phyloP scores from a whole-genome alignment of 2,888 invertebrate species.

The Eugnorisma glareosa region DNA sequence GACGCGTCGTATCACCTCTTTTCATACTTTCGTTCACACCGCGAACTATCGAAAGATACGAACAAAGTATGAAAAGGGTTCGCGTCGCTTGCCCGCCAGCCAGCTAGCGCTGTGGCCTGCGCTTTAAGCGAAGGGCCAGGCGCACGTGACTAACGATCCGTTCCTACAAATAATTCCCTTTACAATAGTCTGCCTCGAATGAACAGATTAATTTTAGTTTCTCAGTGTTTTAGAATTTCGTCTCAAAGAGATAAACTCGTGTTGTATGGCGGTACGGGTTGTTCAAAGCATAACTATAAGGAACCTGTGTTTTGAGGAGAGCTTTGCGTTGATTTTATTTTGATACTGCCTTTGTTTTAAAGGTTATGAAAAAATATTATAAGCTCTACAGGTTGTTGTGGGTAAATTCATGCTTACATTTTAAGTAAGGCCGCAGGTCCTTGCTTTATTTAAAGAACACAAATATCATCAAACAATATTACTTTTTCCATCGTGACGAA shows the following conservation, averaged over 20 bases:
- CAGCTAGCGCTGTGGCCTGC: no score
- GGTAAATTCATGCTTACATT: neutral
- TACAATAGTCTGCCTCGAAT: slow-evolving; percentile 57
- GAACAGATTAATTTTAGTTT: slow-evolving; percentile 63
- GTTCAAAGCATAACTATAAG: slow-evolving; percentile 37
- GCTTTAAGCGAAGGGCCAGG: slow-evolving; percentile 54
- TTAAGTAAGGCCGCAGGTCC: neutral
- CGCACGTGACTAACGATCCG: slow-evolving; percentile 66
- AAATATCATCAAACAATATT: neutral
- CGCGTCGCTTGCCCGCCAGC: no score
- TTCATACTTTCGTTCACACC: no score
- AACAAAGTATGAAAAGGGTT: no score
- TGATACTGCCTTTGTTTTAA: slow-evolving; percentile 1
- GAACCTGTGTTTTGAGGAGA: slow-evolving; percentile 19
- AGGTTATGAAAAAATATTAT: neutral
- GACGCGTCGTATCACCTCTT: no score
- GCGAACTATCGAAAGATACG: no score
- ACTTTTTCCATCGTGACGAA: neutral
- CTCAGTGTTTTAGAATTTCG: slow-evolving; percentile 48
- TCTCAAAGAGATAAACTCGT: slow-evolving; percentile 38
- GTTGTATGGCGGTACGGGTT: slow-evolving; percentile 20
- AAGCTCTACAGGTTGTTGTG: neutral
- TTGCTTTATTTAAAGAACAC: neutral
- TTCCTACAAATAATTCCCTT: slow-evolving; percentile 63
- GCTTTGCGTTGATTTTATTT: slow-evolving; percentile 19